phyloP scores from a whole-genome alignment of 2,888 invertebrate species.

The Embidobia sp. region DNA sequence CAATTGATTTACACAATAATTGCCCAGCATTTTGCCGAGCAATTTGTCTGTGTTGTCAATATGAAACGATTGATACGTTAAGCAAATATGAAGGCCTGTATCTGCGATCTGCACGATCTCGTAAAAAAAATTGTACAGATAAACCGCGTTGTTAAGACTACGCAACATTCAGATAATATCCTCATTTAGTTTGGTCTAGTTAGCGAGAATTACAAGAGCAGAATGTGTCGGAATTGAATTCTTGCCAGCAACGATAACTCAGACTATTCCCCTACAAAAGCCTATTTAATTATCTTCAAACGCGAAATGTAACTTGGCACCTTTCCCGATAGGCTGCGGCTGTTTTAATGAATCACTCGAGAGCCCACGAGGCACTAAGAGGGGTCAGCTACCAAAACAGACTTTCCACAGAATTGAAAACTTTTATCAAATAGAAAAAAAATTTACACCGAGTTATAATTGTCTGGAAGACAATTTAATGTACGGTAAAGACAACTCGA shows the following conservation, averaged over 20 bases:
- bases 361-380: too few relatives aligned
- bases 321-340: slow-evolving; percentile 23
- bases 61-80: slow-evolving; percentile 22
- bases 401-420: too few relatives aligned
- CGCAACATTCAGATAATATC: slow-evolving; percentile 36
- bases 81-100: slow-evolving; percentile 11
- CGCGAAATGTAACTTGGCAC: slow-evolving; percentile 35
- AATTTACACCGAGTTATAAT: too few relatives aligned
- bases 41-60: slow-evolving; percentile 26
- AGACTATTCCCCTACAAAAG: too few relatives aligned
- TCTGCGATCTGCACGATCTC: slow-evolving; percentile 19
- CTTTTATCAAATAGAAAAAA: too few relatives aligned
- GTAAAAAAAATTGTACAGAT: slow-evolving; percentile 13
- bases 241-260: slow-evolving; percentile 28
- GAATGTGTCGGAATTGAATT: slow-evolving; percentile 32
- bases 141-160: slow-evolving; percentile 12
- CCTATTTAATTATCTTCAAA: slow-evolving; percentile 40
- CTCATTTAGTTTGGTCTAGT: slow-evolving; percentile 33
- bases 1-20: neutral
- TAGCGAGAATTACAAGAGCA: slow-evolving; percentile 15
- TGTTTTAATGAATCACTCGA: too few relatives aligned
- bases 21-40: neutral
- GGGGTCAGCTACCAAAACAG: too few relatives aligned
- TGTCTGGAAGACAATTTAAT: too few relatives aligned
- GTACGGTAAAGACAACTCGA: neutral